Percentiles rank a stretch among this genome's conserved stretches.
phyloP scores from a whole-genome alignment of 2,888 invertebrate species.

The Drosophila mimica region DNA sequence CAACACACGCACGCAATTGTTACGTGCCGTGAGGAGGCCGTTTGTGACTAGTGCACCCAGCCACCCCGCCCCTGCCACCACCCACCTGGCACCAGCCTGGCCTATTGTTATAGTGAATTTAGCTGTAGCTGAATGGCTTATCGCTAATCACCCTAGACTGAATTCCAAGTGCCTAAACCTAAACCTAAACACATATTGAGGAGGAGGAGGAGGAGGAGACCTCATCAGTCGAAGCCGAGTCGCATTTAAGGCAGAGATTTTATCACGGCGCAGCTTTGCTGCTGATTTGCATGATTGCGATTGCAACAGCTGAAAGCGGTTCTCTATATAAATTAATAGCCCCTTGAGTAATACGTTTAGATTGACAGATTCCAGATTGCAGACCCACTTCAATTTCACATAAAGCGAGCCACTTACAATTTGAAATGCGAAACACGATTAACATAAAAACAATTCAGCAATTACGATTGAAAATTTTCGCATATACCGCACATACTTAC shows the following conservation, averaged over 20 bases:
- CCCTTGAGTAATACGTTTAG: slow-evolving; percentile 1
- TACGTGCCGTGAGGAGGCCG: slow-evolving; percentile 48
- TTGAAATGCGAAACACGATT: slow-evolving; percentile 6
- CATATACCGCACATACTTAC: neutral
- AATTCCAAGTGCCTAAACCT: slow-evolving; percentile 17
- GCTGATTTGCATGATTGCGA: slow-evolving; percentile 11
- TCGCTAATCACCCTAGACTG: slow-evolving; percentile 31
- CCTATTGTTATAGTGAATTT: slow-evolving; percentile 1
- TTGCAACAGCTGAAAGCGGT: slow-evolving; percentile 24
- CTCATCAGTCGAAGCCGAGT: slow-evolving; percentile 2
- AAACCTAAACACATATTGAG: neutral
- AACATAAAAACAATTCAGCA: neutral
- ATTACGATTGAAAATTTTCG: neutral
- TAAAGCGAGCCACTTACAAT: neutral
- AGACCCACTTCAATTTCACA: neutral
- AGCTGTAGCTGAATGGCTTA: slow-evolving; percentile 14
- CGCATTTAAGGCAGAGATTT: slow-evolving; percentile 10
- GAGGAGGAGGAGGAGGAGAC: neutral
- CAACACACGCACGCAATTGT: slow-evolving; percentile 27
- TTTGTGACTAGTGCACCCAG: neutral
- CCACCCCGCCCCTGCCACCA: neutral
- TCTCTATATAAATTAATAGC: slow-evolving; percentile 9
- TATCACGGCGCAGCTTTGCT: slow-evolving; percentile 2
- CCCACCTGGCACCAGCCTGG: neutral
- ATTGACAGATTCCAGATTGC: neutral